A percentile compares a stretch with the other conserved stretches of the same genome.
phyloP scores from a whole-genome alignment of 2,797 vertebrate genomes.

The Potorous gilbertii region DNA sequence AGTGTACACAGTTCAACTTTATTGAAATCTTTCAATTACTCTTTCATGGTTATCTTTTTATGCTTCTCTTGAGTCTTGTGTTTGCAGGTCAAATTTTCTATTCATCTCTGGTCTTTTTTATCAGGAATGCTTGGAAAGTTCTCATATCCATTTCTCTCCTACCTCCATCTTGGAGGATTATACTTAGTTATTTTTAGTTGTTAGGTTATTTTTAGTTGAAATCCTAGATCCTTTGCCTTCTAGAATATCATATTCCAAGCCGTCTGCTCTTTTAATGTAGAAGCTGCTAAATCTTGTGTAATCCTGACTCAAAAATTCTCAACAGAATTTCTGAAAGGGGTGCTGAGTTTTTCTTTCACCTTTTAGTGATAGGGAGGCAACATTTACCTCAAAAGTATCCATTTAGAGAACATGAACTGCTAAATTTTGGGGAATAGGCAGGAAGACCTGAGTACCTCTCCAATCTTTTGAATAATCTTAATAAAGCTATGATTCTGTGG shows the following conservation, averaged over 20 bases:
- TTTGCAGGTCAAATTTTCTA: background rate
- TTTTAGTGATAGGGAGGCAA: too few species aligned
- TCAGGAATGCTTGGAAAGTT: background rate
- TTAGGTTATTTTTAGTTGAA: background rate
- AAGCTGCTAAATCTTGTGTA: background rate
- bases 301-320: background rate
- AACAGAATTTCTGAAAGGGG: too few species aligned
- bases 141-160: background rate
- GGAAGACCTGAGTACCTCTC: too few species aligned
- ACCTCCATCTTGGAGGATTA: background rate
- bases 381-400: too few species aligned
- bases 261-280: background rate
- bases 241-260: background rate
- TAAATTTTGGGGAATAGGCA: too few species aligned
- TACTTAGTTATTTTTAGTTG: background rate
- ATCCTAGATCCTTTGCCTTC: background rate
- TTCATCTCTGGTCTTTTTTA: background rate
- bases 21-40: background rate
- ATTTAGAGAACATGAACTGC: too few species aligned
- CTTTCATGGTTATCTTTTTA: background rate
- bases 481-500: too few species aligned
- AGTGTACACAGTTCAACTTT: too few species aligned
- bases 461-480: too few species aligned
- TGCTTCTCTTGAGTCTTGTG: background rate
- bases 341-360: too few species aligned